A percentile compares a stretch with the other conserved stretches of the same genome.
Evolutionary conservation across 1,140 invertebrate species (phyloP).

Genomic region (Thaumatotibia leucotreta): DNA sequence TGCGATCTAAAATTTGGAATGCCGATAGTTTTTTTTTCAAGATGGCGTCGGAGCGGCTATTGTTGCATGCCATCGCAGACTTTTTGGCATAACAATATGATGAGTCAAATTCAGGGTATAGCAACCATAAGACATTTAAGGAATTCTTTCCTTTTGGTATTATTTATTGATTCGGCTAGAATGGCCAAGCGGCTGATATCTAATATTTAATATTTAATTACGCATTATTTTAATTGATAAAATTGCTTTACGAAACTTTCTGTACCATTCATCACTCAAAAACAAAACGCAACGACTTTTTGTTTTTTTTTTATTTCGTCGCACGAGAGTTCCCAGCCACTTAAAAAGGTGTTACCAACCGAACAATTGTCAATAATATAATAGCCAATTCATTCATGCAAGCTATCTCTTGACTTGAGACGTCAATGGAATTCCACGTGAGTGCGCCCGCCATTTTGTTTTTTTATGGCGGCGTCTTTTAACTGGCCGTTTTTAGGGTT

Average conservation of each 20-base stretch:
- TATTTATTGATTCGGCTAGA: too few species aligned
- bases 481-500: constrained; percentile 8
- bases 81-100: background rate
- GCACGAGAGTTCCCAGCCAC: background rate
- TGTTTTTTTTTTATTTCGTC: background rate
- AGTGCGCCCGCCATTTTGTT: constrained; percentile 16
- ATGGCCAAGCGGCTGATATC: too few species aligned
- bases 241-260: background rate
- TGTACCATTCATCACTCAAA: background rate
- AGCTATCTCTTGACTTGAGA: constrained; percentile 11
- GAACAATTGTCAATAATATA: constrained; percentile 7
- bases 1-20: background rate
- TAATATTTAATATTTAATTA: too few species aligned
- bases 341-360: constrained; percentile 10
- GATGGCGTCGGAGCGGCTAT: background rate
- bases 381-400: constrained; percentile 13
- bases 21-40: background rate
- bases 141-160: too few species aligned
- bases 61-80: background rate
- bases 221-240: too few species aligned
- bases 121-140: too few species aligned
- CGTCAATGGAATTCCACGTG: constrained; percentile 19
- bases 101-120: background rate
- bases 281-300: background rate
- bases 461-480: constrained; percentile 17